Conservation (phyloP, 2,113 vertebrate genomes). For the Orthonyx spaldingii region DNA sequence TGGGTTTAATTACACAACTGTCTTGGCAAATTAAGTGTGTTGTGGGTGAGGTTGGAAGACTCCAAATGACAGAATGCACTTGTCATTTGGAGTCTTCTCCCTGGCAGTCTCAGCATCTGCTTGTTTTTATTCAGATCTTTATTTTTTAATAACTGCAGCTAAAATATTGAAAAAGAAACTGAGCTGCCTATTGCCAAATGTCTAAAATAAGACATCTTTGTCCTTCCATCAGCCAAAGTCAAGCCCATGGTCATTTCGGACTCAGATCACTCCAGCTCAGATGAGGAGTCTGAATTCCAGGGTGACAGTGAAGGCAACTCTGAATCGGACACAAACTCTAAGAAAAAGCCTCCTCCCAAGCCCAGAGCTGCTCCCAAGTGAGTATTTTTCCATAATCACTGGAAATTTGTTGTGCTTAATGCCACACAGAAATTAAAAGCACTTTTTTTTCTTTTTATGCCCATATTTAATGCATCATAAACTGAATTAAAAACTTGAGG, state of each 20-base stretch:
- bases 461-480: neutral
- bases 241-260: conserved; percentile 55
- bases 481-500: neutral
- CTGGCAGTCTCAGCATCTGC: neutral
- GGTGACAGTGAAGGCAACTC: neutral
- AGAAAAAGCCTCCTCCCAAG: conserved; percentile 23
- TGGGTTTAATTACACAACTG: neutral
- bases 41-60: neutral
- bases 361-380: conserved; percentile 60
- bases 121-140: neutral
- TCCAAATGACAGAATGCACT: neutral
- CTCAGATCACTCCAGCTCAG: conserved; percentile 43
- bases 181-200: neutral
- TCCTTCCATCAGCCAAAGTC: conserved; percentile 62
- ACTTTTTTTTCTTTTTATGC: neutral
- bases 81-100: neutral
- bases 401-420: neutral
- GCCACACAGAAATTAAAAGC: neutral
- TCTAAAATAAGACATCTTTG: conserved; percentile 6
- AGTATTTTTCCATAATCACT: neutral
- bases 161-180: neutral
- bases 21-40: neutral
- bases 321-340: neutral
- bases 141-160: neutral
- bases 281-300: conserved; percentile 10